Base-by-base conservation (phyloP, 2,113 vertebrate species). In the Oxygymnocypris stewartii region DNA sequence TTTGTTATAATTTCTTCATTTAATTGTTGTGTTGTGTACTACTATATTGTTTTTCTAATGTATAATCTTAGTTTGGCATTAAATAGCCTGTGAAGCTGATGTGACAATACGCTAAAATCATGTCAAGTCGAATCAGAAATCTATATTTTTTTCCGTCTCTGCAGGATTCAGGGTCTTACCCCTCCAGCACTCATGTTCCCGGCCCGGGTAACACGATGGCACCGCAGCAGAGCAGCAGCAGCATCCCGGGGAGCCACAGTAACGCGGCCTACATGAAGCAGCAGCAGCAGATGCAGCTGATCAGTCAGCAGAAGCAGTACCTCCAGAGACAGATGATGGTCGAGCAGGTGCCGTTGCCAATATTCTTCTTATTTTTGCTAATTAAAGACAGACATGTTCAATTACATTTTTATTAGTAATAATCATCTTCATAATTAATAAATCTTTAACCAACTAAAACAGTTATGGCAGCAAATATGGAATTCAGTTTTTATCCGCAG, bases 81-180 rank as follows among this genome's bases (percentile, higher is more conserved):
- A 49, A 49, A 16, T 51, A 0, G 4, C 49, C 47, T 51, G 13
- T 51, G 49, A 51, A 16, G 4, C 49, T 6, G 14, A 51, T 51
- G 49, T 51, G 14, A 1, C 49, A 51, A 51, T 16, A 6, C 16
- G 49, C 49, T 51, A 16, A 51, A 44, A 44, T 44, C 42, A 8
- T 8, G 40, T 42, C 42, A 42, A 49, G 49, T 51, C 49, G 16
- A 51, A 2, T 9, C 54, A 23, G 20, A 59, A n/a, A 23, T 59
- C 23, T 20, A 23, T 54, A 20, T 7, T 20, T 20, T 7, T 57
- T 2, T 83, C 4, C 0, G 87, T 14, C 86, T 88, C 49, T 73
- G 18, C 93, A 99, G 98, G 98, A 99, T 88, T 96, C 97, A 90
- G 97, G 87, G 90, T 49, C 94, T 4, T 93, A 96, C 89, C 85